Evolutionary conservation across 2,797 vertebrate genomes (phyloP).

Genomic region (Amphiprion clarkii): DNA sequence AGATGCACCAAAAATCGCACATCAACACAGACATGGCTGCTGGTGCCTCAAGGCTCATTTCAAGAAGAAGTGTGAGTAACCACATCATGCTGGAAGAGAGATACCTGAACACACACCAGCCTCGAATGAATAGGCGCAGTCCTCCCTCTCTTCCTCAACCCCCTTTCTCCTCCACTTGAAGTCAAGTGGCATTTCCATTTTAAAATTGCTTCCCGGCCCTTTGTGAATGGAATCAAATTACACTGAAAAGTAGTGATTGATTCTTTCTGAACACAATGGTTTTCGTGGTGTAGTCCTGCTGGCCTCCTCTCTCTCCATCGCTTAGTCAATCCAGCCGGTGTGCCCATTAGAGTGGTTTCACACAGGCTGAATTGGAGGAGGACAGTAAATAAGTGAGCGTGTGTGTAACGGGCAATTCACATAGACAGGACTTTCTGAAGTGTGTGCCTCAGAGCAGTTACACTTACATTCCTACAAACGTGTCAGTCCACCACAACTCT

Average conservation of each 20-base stretch:
- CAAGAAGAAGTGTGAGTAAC: conserved; percentile 34
- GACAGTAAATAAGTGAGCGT: conserved; percentile 59
- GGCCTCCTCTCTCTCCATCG: conserved; percentile 66
- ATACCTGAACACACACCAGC: conserved; percentile 57
- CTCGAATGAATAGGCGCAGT: conserved; percentile 60
- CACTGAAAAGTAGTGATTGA: conserved; percentile 86
- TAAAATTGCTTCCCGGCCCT: conserved; percentile 84
- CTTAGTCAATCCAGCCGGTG: conserved; percentile 77
- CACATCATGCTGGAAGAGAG: conserved; percentile 37
- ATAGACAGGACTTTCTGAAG: conserved; percentile 6
- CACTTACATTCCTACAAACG: neutral
- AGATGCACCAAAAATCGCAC: neutral
- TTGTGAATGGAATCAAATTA: conserved; percentile 87
- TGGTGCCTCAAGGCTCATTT: conserved; percentile 26
- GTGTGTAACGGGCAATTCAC: conserved; percentile 9
- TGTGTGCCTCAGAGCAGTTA: conserved; percentile 19
- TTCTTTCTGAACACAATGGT: conserved; percentile 85
- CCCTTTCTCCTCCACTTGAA: conserved; percentile 70
- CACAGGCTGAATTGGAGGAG: conserved; percentile 70
- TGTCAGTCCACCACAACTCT: neutral
- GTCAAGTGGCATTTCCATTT: conserved; percentile 87
- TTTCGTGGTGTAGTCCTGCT: conserved; percentile 80
- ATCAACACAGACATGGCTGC: neutral
- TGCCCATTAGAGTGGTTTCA: conserved; percentile 80
- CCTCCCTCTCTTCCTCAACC: conserved; percentile 38